phyloP scores from a whole-genome alignment of 1,140 invertebrate genomes.

The Chionoecetes opilio region DNA sequence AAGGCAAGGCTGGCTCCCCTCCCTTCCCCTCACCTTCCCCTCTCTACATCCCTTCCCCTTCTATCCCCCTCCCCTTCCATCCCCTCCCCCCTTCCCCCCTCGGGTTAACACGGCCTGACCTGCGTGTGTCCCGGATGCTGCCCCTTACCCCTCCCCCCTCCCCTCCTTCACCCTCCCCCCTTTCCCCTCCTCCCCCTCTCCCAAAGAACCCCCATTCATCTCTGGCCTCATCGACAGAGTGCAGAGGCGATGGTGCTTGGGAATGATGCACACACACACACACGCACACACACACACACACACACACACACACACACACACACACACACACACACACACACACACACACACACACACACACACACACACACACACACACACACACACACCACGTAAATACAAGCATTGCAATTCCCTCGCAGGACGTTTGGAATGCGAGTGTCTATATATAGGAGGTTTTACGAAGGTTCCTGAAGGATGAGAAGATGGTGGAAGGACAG shows the following conservation, averaged over 20 bases:
- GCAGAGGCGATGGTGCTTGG: not conserved
- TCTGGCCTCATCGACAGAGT: not conserved
- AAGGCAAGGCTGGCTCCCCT: not conserved
- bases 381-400: no score
- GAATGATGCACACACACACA: not conserved
- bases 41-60: not conserved
- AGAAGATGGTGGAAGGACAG: no score
- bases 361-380: conserved; percentile 23
- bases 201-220: not conserved
- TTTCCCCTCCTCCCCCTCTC: no score
- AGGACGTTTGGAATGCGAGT: no score
- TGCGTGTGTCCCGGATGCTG: not conserved
- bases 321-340: no score
- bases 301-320: conserved; percentile 8
- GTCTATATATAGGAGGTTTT: no score
- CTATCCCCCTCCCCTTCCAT: no score
- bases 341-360: not conserved
- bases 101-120: not conserved
- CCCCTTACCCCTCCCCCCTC: not conserved
- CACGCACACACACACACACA: conserved; percentile 22
- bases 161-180: not conserved
- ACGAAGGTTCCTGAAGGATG: no score
- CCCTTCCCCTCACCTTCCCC: not conserved
- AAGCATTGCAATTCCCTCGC: no score
- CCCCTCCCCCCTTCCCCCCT: not conserved